Evolutionary conservation across 1,140 invertebrate species (phyloP).

Genomic region (Drosophila pallidifrons): DNA sequence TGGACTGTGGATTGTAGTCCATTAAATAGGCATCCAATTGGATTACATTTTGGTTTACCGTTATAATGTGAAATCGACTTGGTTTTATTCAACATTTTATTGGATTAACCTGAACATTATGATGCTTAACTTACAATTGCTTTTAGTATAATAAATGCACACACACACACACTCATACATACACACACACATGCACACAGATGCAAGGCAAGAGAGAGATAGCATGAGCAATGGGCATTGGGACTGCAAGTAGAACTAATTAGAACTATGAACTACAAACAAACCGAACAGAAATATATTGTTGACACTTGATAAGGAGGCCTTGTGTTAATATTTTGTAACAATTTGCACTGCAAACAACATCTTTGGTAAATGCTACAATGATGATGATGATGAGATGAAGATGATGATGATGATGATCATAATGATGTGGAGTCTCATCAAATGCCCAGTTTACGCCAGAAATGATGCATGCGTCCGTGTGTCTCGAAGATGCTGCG

Average conservation of each 20-base stretch:
- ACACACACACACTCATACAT: slow-evolving; percentile 2
- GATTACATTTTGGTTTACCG: neutral
- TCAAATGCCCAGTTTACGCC: slow-evolving; percentile 85
- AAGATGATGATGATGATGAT: neutral
- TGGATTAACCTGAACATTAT: neutral
- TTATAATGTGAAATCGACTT: neutral
- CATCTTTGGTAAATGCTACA: slow-evolving; percentile 66
- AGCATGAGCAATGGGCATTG: neutral
- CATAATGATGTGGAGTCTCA: slow-evolving; percentile 7
- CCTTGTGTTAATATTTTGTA: slow-evolving; percentile 31
- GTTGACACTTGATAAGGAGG: slow-evolving; percentile 25
- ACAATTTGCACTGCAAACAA: slow-evolving; percentile 34
- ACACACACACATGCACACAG: slow-evolving; percentile 7
- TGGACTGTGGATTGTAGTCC: no score
- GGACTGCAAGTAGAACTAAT: slow-evolving; percentile 5
- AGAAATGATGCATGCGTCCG: slow-evolving; percentile 86
- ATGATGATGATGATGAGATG: neutral
- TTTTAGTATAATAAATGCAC: slow-evolving; percentile 48
- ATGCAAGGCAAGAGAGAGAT: neutral
- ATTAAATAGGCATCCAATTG: neutral
- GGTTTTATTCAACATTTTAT: slow-evolving; percentile 7
- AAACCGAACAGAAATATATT: neutral
- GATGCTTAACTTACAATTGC: slow-evolving; percentile 29
- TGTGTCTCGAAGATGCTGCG: slow-evolving; percentile 89
- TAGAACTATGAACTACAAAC: slow-evolving; percentile 28